Percentiles rank a stretch among this genome's conserved stretches.
Conservation (phyloP, 1,140 invertebrate species). For the Dendroctonus ponderosae region DNA sequence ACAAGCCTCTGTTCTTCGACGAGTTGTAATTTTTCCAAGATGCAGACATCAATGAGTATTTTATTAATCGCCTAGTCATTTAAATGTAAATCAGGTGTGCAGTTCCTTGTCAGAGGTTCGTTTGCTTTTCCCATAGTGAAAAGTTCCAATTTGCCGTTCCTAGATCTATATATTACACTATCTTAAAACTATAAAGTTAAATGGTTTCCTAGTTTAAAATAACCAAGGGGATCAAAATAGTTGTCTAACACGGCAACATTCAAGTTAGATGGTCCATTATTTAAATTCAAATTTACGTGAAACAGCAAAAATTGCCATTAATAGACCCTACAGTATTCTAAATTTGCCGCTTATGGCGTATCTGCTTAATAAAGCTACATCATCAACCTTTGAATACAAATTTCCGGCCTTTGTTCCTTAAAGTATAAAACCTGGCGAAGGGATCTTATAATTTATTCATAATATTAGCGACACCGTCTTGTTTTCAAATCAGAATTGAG, state of each 20-base stretch:
- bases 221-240: slow-evolving; percentile 9
- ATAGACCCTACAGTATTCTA: slow-evolving; percentile 23
- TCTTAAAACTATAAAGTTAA: slow-evolving; percentile 9
- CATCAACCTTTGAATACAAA: slow-evolving; percentile 30
- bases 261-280: slow-evolving; percentile 18
- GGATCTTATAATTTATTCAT: slow-evolving; percentile 27
- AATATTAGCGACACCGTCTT: slow-evolving; percentile 26
- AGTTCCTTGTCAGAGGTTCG: too few relatives aligned
- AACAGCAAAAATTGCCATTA: slow-evolving; percentile 23
- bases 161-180: background rate
- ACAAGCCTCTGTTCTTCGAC: too few relatives aligned
- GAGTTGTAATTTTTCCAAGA: too few relatives aligned
- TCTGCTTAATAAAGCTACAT: slow-evolving; percentile 29
- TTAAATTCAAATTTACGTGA: slow-evolving; percentile 26
- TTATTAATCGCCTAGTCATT: too few relatives aligned
- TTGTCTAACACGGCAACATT: slow-evolving; percentile 7
- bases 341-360: slow-evolving; percentile 27
- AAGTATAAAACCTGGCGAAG: slow-evolving; percentile 26
- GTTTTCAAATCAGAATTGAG: slow-evolving; percentile 14
- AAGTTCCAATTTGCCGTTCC: too few relatives aligned
- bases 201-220: slow-evolving; percentile 5
- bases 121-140: too few relatives aligned
- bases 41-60: too few relatives aligned
- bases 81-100: too few relatives aligned
- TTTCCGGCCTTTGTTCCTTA: slow-evolving; percentile 26